Evolutionary conservation across 2,797 vertebrate genomes (phyloP).

Genomic region (Oryzias sinensis): DNA sequence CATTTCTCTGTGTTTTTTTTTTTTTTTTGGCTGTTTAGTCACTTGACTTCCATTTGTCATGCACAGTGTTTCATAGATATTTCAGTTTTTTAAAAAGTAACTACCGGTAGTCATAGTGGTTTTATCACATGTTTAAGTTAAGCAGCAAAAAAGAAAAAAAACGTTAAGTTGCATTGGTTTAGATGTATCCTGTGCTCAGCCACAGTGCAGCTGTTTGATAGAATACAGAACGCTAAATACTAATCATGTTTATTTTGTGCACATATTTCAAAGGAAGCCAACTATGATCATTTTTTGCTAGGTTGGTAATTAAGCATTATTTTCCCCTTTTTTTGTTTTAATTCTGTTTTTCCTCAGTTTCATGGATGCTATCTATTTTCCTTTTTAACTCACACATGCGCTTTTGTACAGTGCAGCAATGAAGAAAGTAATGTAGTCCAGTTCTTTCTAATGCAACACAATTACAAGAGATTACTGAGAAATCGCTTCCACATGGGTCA

Average conservation of each 20-base stretch:
- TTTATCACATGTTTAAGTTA: conserved; percentile 36
- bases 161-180: conserved; percentile 22
- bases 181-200: neutral
- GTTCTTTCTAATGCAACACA: conserved; percentile 66
- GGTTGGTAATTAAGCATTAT: neutral
- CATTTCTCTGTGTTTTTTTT: no score
- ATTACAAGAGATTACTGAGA: conserved; percentile 70
- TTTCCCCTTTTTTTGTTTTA: neutral
- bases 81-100: conserved; percentile 47
- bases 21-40: no score
- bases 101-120: conserved; percentile 22
- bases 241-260: neutral
- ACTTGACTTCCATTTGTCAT: no score
- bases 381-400: conserved; percentile 6
- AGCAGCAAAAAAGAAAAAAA: conserved; percentile 9
- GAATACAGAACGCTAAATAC: neutral
- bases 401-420: conserved; percentile 31
- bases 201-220: no score
- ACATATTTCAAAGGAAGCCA: conserved; percentile 2
- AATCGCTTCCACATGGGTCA: conserved; percentile 75
- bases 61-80: conserved; percentile 32
- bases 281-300: conserved; percentile 2
- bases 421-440: conserved; percentile 63
- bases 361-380: neutral
- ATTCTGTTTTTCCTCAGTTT: neutral